These are phyloP conservation scores for Neocrepidodera transversa DNA, from an alignment of 2,888 invertebrate species.

Conservation along the genomic window DNA sequence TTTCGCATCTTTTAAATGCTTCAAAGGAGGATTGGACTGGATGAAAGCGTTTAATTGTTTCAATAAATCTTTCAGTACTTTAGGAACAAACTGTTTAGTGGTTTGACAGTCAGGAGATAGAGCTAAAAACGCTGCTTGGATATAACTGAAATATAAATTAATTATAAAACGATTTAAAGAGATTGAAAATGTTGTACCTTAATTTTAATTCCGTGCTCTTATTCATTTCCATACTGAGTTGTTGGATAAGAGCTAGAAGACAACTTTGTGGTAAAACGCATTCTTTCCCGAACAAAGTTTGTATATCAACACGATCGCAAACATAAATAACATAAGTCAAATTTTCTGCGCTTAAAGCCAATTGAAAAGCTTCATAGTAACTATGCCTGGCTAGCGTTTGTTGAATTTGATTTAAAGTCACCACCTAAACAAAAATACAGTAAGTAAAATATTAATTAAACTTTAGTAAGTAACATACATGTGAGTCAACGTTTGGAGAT, in stretches of 20 bases:
- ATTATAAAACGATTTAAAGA: not conserved
- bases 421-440: constrained; percentile 57
- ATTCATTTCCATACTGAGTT: constrained; percentile 87
- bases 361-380: constrained; percentile 87
- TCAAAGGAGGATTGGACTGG: constrained; percentile 69
- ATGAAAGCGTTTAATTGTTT: constrained; percentile 78
- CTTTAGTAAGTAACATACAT: constrained; percentile 51
- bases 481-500: constrained; percentile 68
- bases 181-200: constrained; percentile 62
- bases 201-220: constrained; percentile 84
- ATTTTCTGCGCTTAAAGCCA: constrained; percentile 89
- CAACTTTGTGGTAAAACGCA: constrained; percentile 87
- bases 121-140: constrained; percentile 86
- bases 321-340: constrained; percentile 85
- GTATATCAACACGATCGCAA: constrained; percentile 84
- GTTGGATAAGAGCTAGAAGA: constrained; percentile 91
- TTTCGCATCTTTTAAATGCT: constrained; percentile 70
- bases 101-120: constrained; percentile 79
- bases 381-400: constrained; percentile 74
- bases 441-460: no score
- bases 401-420: constrained; percentile 73
- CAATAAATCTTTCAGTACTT: constrained; percentile 77
- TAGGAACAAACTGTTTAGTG: constrained; percentile 83
- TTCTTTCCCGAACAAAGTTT: constrained; percentile 74
- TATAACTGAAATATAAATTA: constrained; percentile 68